Evolutionary conservation across 2,888 invertebrate species (phyloP), one percentile per base, ranked within the genome.

Genomic region (Lasioglossum morio): DNA sequence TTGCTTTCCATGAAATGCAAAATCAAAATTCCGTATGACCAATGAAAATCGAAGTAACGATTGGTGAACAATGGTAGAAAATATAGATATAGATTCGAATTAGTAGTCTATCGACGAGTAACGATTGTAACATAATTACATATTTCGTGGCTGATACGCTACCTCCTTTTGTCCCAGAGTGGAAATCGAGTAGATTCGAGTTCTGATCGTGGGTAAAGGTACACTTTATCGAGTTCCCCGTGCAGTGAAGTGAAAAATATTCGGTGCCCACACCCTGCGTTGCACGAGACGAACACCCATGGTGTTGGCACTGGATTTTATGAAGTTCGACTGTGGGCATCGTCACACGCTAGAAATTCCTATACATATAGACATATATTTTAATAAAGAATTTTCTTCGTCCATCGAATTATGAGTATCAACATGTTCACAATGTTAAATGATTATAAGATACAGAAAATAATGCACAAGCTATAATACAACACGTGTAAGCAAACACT

Each of bases 221-320:
- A 72, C 57, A 53, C 70, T 46, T 37, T 37, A 30, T 37, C 19
- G 57, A 79, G 78, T 30, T 48, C 46, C 53, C 57, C 79, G 78
- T 37, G 78, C 83, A 79, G 48, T 66, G 19, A 43, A 16, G 66
- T 53, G 84, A 72, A 76, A 69, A 48, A 78, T 76, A 79, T 83
- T 79, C 70, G 70, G 60, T 75, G 53, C 75, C 46, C 69, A 70
- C 37, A 37, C 69, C 40, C 37, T 5, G 69, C 66, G 75, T 83
- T 72, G 34, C 72, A 78, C 63, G 78, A 83, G 72, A 72, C 75
- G 16, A 34, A 85, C 83, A 83, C 78, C 78, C 84, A 83, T 78
- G 78, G 70, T n/a, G 78, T 78, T 37, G 63, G 34, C 75, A 75
- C 63, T 60, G 23, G 43, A 30, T 27, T 43, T 81, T 30, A 7